Conservation (phyloP, 2,113 vertebrate genomes). For the Aviceda subcristata region DNA sequence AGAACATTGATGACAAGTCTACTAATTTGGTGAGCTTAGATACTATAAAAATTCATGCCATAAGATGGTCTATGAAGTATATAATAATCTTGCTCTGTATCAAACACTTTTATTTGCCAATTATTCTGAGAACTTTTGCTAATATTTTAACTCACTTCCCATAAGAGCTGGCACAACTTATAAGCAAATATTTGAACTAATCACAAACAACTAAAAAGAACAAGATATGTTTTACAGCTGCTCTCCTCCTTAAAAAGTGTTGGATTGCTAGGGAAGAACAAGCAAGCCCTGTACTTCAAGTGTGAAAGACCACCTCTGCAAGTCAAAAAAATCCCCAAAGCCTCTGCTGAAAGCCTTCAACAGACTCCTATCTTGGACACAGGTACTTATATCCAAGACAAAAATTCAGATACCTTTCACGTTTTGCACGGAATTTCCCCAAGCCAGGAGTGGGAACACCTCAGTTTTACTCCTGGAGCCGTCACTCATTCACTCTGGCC, state of each 20-base stretch:
- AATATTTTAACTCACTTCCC: neutral
- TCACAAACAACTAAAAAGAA: neutral
- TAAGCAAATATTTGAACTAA: neutral
- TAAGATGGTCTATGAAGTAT: neutral
- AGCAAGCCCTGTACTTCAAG: neutral
- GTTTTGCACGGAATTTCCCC: neutral
- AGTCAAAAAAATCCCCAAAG: neutral
- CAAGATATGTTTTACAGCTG: neutral
- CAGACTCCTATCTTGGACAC: neutral
- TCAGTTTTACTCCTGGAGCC: neutral
- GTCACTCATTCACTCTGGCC: neutral
- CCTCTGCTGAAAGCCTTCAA: neutral
- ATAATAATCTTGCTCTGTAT: neutral
- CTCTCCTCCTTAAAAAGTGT: neutral
- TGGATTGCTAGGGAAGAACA: neutral
- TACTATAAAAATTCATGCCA: neutral
- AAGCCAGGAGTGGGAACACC: neutral
- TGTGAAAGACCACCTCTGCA: neutral
- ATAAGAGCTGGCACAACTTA: neutral
- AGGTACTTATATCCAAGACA: neutral
- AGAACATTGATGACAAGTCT: neutral
- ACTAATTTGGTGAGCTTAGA: neutral
- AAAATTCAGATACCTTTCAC: neutral
- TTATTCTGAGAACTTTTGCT: neutral
- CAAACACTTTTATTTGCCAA: neutral